Base-by-base conservation (phyloP, 2,888 invertebrate genomes). In the Heliconius ethilla region DNA sequence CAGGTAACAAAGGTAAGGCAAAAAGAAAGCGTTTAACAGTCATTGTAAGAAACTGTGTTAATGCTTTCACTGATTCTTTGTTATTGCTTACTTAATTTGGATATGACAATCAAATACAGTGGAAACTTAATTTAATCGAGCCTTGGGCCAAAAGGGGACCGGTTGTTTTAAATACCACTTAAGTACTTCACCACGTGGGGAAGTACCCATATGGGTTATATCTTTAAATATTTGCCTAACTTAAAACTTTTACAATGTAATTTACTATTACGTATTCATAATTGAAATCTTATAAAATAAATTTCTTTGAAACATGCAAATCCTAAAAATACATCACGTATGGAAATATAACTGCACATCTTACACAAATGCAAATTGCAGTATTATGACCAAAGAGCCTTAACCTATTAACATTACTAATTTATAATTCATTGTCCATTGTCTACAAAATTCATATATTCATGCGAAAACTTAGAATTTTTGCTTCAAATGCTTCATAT, bases 11-110 rank as follows among this genome's bases (percentile, higher is more conserved):
- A 80, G 79, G 75, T 77, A 80, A 80, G 63, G 75, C 78, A 78
- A 81, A 83, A 84, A 81, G 83, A 84, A 84, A 84, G 84, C 78
- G 79, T 81, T 81, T 80, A 37, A 37, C 77, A 77, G 77, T 79
- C 75, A 78, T 76, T 76, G 76, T 73, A 74, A 77, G 62, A 81
- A 78, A 72, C 37, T 70, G 75, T 55, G 70, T 69, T 72, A 65
- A 72, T 74, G 76, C 82, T 82, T 82, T 82, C 82, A 81, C 82
- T 73, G 67, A 75, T 77, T 62, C 63, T 69, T 79, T 75, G 45
- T 75, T 77, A 75, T 66, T 75, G 51, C 27, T 70, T 51, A 74
- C 37, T 67, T 59, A 51, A 59, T 74, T 74, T 62, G 67, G 10
- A 51, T 67, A 45, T 27, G 25, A 62, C 70, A 25, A 55, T 75